Conservation (phyloP, 2,113 vertebrate genomes). For the Myotis yumanensis region DNA sequence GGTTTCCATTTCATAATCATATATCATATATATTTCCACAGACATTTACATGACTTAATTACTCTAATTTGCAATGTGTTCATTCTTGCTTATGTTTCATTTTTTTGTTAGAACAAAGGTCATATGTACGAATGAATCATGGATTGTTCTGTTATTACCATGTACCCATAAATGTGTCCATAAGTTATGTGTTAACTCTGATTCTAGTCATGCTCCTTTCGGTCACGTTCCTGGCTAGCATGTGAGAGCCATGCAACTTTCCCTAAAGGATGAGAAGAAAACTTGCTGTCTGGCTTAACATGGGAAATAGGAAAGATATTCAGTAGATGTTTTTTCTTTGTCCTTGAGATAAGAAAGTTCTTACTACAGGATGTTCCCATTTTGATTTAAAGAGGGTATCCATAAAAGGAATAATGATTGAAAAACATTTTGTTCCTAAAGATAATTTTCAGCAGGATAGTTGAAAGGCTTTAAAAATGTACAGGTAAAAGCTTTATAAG, state of each 20-base stretch:
- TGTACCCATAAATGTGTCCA: background rate
- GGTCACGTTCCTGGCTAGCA: background rate
- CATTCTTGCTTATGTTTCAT: constrained; percentile 44
- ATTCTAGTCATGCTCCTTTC: background rate
- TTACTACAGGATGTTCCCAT: background rate
- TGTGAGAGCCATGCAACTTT: background rate
- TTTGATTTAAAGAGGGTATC: constrained; percentile 38
- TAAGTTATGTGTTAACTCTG: background rate
- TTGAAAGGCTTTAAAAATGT: constrained; percentile 19
- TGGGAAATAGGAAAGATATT: background rate
- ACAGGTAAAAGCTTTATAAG: background rate
- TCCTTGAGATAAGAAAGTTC: background rate
- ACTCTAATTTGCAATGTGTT: constrained; percentile 40
- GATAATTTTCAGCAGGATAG: constrained; percentile 40
- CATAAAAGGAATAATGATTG: background rate
- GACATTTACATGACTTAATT: constrained; percentile 18
- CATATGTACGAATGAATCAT: constrained; percentile 3
- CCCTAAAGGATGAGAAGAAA: background rate
- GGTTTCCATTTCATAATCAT: constrained; percentile 64
- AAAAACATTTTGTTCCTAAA: constrained; percentile 41
- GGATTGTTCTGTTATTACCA: background rate
- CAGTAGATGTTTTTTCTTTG: background rate
- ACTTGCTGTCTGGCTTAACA: background rate
- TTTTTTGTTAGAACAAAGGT: constrained; percentile 42
- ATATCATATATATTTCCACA: background rate